Percentiles rank a stretch among this genome's conserved stretches.
Conservation (phyloP, 2,797 vertebrate genomes). For the Sebastiscus albofasciatus region DNA sequence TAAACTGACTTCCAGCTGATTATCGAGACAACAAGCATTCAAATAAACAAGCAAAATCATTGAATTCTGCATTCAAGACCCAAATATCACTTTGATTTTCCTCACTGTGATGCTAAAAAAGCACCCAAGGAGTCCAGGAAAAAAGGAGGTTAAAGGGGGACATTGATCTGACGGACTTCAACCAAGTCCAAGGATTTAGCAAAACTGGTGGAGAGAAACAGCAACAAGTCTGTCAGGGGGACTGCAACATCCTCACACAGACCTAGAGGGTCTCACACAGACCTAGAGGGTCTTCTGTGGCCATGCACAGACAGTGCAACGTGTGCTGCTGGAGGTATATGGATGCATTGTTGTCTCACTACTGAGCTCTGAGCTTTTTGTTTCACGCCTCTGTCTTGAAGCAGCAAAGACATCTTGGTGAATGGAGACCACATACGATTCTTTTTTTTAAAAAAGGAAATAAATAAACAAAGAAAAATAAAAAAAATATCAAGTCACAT, state of each 20-base stretch:
- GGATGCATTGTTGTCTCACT: constrained; percentile 52
- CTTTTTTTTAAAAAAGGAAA: neutral
- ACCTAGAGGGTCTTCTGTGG: constrained; percentile 9
- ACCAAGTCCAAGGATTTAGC: constrained; percentile 8
- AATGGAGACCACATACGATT: neutral
- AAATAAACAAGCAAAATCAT: neutral
- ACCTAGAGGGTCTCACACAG: constrained; percentile 8
- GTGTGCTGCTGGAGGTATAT: constrained; percentile 41
- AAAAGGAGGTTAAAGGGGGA: neutral
- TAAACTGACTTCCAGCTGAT: neutral
- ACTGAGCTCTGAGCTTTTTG: constrained; percentile 31
- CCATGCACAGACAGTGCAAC: constrained; percentile 34
- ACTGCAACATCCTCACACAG: constrained; percentile 37
- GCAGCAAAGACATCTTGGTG: constrained; percentile 4
- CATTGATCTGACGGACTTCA: constrained; percentile 6
- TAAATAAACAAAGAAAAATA: neutral
- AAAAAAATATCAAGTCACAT: neutral
- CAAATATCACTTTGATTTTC: neutral
- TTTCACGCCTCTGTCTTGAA: constrained; percentile 25
- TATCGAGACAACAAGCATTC: neutral
- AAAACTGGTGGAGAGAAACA: constrained; percentile 40
- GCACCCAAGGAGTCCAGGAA: neutral
- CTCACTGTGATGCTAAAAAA: neutral
- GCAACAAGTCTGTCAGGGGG: constrained; percentile 67
- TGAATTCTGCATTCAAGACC: neutral